Evolutionary conservation across 2,888 invertebrate species (phyloP).

Genomic region (Eupithecia tripunctaria): DNA sequence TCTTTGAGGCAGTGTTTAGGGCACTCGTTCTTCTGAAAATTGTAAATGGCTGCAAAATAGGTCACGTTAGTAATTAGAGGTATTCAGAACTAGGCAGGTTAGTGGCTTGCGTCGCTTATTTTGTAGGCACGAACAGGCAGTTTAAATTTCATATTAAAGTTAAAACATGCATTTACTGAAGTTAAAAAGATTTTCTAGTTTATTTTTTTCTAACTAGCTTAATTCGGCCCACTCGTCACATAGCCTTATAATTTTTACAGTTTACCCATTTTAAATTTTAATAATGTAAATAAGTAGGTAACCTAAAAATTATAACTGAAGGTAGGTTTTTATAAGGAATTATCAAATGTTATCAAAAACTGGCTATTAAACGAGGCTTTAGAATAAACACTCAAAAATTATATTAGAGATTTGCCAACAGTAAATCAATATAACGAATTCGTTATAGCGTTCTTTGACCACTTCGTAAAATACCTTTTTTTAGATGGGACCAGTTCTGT

Average conservation of each 20-base stretch:
- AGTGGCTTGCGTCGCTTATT: background rate
- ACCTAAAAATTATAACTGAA: background rate
- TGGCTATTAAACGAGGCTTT: background rate
- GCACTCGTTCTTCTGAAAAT: background rate
- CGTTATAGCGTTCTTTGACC: no score
- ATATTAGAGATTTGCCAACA: background rate
- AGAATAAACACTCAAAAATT: background rate
- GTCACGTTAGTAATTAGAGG: conserved; percentile 20
- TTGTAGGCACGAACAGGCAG: background rate
- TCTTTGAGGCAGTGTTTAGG: background rate
- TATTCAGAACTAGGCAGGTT: conserved; percentile 20
- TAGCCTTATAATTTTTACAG: no score
- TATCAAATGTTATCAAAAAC: background rate
- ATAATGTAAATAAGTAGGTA: background rate
- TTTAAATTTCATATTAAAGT: background rate
- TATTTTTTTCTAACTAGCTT: no score
- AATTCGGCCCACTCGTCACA: no score
- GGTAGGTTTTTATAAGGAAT: background rate
- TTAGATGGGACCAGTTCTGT: no score
- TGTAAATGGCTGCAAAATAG: conserved; percentile 17
- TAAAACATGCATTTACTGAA: no score
- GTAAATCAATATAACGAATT: background rate
- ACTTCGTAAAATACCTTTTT: no score
- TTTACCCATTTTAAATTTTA: no score
- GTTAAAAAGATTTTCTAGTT: no score